Percentiles rank a stretch among this genome's conserved stretches.
Conservation (phyloP, 2,888 invertebrate genomes). For the Malthinus flaveolus region DNA sequence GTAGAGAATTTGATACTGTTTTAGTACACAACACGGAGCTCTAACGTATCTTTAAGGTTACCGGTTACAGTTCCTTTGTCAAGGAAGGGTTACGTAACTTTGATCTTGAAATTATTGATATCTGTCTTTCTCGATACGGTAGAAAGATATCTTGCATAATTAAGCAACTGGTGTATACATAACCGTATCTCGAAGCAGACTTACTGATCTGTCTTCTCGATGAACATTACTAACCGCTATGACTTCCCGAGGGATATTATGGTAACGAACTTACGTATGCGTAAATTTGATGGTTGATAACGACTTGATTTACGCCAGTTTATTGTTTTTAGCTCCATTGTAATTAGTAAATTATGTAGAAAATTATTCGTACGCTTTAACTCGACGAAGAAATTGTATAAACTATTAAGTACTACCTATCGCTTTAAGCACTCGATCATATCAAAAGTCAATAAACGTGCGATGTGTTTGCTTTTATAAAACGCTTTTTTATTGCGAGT, state of each 20-base stretch:
- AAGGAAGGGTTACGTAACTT: constrained; percentile 13
- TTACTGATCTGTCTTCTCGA: constrained; percentile 25
- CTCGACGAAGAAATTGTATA: too few species aligned
- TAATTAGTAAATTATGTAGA: too few species aligned
- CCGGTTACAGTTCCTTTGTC: constrained; percentile 16
- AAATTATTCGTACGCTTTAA: too few species aligned
- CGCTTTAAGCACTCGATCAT: too few species aligned
- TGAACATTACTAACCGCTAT: constrained; percentile 25
- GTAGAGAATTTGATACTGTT: too few species aligned
- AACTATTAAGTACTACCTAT: too few species aligned
- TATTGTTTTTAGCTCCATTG: too few species aligned
- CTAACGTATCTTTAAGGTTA: constrained; percentile 10
- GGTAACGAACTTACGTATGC: constrained; percentile 25
- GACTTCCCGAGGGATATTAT: constrained; percentile 23
- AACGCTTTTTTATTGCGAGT: not conserved
- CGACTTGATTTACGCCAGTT: too few species aligned
- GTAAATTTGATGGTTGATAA: constrained; percentile 12
- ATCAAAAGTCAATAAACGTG: too few species aligned
- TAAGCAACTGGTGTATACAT: constrained; percentile 21
- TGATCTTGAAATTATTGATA: constrained; percentile 25
- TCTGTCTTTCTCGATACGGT: constrained; percentile 21
- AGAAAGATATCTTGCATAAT: constrained; percentile 20
- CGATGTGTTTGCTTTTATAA: too few species aligned
- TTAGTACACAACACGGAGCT: too few species aligned
- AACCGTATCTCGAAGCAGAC: constrained; percentile 24